Evolutionary conservation across 2,113 vertebrate species (phyloP), one percentile per base, ranked within the genome.

Genomic region (Dendropsophus ebraccatus): DNA sequence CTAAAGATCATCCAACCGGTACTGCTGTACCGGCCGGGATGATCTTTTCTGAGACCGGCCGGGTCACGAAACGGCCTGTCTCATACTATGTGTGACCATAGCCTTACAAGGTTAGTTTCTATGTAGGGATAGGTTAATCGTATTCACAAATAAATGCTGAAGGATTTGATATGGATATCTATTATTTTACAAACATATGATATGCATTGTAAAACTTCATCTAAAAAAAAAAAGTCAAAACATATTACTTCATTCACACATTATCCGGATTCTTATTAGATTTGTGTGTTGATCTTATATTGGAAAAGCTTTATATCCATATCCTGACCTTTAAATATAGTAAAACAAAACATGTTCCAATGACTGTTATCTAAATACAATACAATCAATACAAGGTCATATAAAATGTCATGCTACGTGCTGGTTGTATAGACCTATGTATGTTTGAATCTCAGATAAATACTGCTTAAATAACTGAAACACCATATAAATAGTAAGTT

Each of bases 291-390:
- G 5, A 35, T 83, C 45, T 32, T 69, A 82, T 62, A 82, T 30
- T 17, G 58, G 30, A 81, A 62, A 65, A 28, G 13, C 21, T 83
- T 37, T 41, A 73, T 56, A 72, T 73, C 52, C 16, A 73, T 73
- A 30, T 21, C 12, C 30, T 82, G 81, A 82, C 65, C 81, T 82
- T 82, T 82, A 82, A 35, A 72, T 72, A 72, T 54, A 30, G 28
- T n/a, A 70, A 19, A 35, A 35, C 21, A 83, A 54, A 79, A 60
- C 54, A 80, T 41, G 16, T 60, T 45, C 32, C 32, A 37, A 69
- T 50, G 14, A 32, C 19, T 69, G n/a, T 82, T 82, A 70, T 73
- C 58, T 83, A 73, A 83, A 83, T 83, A 73, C 32, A 79, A 58
- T 58, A n/a, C 41, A 58, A 80, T 80, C 77, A 80, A 80, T 80